Base-by-base conservation (phyloP, 2,888 invertebrate genomes). In the Sipha maydis region DNA sequence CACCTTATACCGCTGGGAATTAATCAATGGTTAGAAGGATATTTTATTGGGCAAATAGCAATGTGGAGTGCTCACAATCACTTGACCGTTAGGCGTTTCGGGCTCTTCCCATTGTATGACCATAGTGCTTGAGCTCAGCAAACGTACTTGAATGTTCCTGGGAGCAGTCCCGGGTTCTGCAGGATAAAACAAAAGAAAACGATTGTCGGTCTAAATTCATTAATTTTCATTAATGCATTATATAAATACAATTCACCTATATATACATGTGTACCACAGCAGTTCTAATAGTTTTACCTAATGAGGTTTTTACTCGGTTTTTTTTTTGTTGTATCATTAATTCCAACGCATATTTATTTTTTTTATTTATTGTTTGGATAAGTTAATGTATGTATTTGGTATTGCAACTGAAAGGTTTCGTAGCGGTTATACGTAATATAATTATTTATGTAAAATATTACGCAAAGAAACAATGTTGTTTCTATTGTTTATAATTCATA, bases 51-150 rank as follows among this genome's bases (percentile, higher is more conserved):
- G 17, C 78, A 41, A 54, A n/a, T 31, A 41, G 11, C 38, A 34
- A 28, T 48, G 34, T 19, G 17, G 28, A 34, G 85, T 78, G 93
- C 95, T 94, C 93, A 98, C 98, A 93, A 97, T 97, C 90, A 99
- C 97, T 94, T 97, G 97, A 91, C 99, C 99, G 92, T 99, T 99
- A 80, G 99, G 98, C 88, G 97, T 97, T 92, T 98, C 98, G 31
- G 99, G 99, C 92, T 98, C 98, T 91, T 97, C 97, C 99, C 99
- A 99, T 92, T 98, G 97, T 91, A 99, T 97, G 89, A 98, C 96
- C 95, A 99, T 97, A 69, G 98, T 98, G 92, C 96, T 97, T 85
- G 98, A 96, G 92, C 97, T 98, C 90, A 98, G 94, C 11, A 99
- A 97, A 85, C 97, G 94, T 85, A 97, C 98, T 93, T 97, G 96